Percentiles rank a stretch among this genome's conserved stretches.
These are phyloP conservation scores for Scaptomyza flava DNA, from an alignment of 2,888 invertebrate genomes.

Conservation along the genomic window DNA sequence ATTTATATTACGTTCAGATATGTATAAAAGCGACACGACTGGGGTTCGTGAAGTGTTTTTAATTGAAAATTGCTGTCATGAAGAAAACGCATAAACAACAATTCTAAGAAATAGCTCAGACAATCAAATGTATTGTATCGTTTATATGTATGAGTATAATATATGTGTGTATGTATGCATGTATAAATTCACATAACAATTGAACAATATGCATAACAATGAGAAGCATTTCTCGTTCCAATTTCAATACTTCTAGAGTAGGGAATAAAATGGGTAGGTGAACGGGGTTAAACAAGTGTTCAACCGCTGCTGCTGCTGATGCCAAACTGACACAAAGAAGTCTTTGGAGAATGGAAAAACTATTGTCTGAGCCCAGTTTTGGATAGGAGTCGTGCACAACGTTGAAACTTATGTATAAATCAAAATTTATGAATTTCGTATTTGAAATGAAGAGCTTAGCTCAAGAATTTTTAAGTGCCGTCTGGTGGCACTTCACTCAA, in stretches of 20 bases:
- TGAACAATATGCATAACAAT: conserved; percentile 79
- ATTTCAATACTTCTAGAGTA: conserved; percentile 38
- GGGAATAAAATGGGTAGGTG: conserved; percentile 9
- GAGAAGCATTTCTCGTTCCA: conserved; percentile 60
- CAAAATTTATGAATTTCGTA: conserved; percentile 74
- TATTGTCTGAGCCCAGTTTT: conserved; percentile 64
- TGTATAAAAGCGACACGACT: conserved; percentile 3
- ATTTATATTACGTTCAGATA: not conserved
- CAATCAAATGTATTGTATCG: conserved; percentile 65
- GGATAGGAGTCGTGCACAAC: conserved; percentile 51
- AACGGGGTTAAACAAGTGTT: conserved; percentile 59
- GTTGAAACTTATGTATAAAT: conserved; percentile 65
- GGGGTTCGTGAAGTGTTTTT: conserved; percentile 44
- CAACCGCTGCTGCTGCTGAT: conserved; percentile 46
- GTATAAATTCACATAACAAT: conserved; percentile 73
- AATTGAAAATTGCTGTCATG: conserved; percentile 78
- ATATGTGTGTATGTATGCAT: not conserved
- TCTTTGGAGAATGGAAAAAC: conserved; percentile 66
- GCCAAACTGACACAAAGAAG: conserved; percentile 48
- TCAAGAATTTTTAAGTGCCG: conserved; percentile 48
- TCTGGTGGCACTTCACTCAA: conserved; percentile 52
- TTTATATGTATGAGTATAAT: no score
- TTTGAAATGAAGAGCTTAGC: conserved; percentile 55
- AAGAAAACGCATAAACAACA: conserved; percentile 66
- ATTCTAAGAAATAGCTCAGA: conserved; percentile 66